Percentiles rank a stretch among this genome's conserved stretches.
Evolutionary conservation across 2,113 vertebrate species (phyloP).

Genomic region (Carassius carassius): DNA sequence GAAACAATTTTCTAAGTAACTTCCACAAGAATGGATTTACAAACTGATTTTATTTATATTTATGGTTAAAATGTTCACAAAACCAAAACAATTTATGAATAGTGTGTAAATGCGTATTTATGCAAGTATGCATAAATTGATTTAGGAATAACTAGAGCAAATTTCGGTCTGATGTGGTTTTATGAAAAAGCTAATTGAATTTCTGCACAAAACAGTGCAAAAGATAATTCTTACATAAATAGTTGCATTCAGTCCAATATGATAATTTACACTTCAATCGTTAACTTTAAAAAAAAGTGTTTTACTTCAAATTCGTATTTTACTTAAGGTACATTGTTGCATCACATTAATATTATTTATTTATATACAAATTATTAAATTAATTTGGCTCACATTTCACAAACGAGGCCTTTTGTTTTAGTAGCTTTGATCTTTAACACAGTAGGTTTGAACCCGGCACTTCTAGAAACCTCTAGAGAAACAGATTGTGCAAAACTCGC

Average conservation of each 20-base stretch:
- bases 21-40: neutral
- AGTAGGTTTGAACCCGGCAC: neutral
- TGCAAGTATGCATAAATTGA: neutral
- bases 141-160: neutral
- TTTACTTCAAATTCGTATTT: neutral
- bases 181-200: neutral
- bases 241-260: neutral
- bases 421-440: neutral
- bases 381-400: neutral
- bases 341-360: neutral
- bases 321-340: neutral
- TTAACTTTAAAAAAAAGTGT: neutral
- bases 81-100: neutral
- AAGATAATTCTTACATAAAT: neutral
- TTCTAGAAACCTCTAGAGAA: neutral
- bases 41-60: neutral
- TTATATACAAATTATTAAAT: neutral
- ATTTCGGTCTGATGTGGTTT: neutral
- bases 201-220: neutral
- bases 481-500: conserved; percentile 39
- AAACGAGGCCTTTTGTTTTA: neutral
- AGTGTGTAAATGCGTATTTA: neutral
- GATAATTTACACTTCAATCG: neutral
- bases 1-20: neutral
- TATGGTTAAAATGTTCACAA: neutral